Evolutionary conservation across 2,797 vertebrate genomes (phyloP).

Genomic region (Darevskia nairensis): DNA sequence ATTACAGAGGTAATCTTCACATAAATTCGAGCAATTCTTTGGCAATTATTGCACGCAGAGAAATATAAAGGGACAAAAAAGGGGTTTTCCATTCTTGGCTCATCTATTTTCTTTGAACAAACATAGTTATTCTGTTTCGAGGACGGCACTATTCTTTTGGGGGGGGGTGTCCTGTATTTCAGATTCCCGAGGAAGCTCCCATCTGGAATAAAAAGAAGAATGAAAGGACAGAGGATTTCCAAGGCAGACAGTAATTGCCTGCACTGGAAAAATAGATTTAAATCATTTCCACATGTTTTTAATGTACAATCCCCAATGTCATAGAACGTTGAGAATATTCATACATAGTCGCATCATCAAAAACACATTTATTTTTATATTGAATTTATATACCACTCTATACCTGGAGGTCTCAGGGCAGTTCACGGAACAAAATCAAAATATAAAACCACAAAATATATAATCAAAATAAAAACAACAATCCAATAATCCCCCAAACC

Average conservation of each 20-base stretch:
- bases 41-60: slow-evolving; percentile 22
- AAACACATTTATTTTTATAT: background rate
- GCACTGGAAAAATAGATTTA: background rate
- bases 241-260: background rate
- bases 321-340: background rate
- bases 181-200: background rate
- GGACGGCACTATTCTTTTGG: slow-evolving; percentile 2
- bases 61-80: background rate
- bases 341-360: background rate
- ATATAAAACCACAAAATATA: no score
- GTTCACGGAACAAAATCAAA: no score
- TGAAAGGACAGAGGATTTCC: background rate
- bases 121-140: slow-evolving; percentile 10
- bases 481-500: no score
- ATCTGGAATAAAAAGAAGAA: background rate
- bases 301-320: background rate
- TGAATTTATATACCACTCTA: no score
- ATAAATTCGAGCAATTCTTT: slow-evolving; percentile 27
- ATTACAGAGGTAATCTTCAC: background rate
- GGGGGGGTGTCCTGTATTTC: background rate
- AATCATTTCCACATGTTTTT: background rate
- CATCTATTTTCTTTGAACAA: slow-evolving; percentile 26
- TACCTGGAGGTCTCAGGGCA: no score
- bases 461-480: no score
- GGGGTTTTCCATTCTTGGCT: background rate